phyloP scores from a whole-genome alignment of 2,888 invertebrate genomes.

The Tipula vernalis region DNA sequence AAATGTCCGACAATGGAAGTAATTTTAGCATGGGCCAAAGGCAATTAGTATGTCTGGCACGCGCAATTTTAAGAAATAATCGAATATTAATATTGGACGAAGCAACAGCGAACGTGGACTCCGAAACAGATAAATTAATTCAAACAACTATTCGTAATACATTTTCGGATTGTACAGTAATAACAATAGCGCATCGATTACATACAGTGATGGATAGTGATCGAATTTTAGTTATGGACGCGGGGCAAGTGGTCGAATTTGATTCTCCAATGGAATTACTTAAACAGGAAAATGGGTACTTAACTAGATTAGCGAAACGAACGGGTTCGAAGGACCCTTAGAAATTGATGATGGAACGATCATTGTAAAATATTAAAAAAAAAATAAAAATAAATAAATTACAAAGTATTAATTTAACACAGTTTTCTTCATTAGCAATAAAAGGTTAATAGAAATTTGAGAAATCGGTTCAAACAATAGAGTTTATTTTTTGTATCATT shows the following conservation, averaged over 20 bases:
- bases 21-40: slow-evolving; percentile 83
- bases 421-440: too few relatives aligned
- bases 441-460: too few relatives aligned
- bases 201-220: not conserved
- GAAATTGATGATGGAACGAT: not conserved
- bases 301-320: not conserved
- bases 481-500: too few relatives aligned
- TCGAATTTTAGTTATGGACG: not conserved
- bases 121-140: not conserved
- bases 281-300: not conserved
- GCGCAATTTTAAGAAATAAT: slow-evolving; percentile 67
- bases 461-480: too few relatives aligned
- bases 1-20: slow-evolving; percentile 63
- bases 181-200: slow-evolving; percentile 1
- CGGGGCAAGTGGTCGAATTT: not conserved
- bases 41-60: slow-evolving; percentile 75
- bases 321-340: not conserved
- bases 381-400: not conserved
- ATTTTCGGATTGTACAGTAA: not conserved
- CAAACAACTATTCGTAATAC: not conserved
- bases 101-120: slow-evolving; percentile 82
- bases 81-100: slow-evolving; percentile 78
- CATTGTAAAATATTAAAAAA: not conserved
- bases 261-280: not conserved
- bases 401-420: too few relatives aligned